Base-by-base conservation (phyloP, 2,888 invertebrate species). In the Rhingia rostrata region DNA sequence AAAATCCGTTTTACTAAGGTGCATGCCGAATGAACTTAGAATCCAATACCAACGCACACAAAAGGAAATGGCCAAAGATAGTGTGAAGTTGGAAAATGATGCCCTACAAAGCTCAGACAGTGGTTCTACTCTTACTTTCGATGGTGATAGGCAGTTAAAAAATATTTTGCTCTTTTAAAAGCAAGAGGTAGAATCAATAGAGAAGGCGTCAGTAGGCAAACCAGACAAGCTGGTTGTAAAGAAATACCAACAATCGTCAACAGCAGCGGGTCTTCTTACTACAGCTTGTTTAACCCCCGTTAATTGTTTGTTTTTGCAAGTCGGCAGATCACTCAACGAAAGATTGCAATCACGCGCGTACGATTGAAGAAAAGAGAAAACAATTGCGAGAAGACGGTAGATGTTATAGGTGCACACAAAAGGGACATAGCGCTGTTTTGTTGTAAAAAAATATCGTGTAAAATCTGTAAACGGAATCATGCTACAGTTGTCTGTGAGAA, bases 81-180 rank as follows among this genome's bases (percentile, higher is more conserved):
- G 0, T 10, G 12, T n/a, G 6, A 37, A n/a, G 39, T 32, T 33
- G 33, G 45, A 45, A 45, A 35, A 54, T 6, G 35, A 10, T 0
- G 41, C 43, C 33, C 22, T 37, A 2, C 6, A 12, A 32, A 12
- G 9, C 4, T 47, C 69, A 3, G 72, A 72, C 37, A 45, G n/a
- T 39, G 22, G 61, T 35, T 72, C 53, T 6, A 72, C 72, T 14
- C 54, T 54, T 14, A 30, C 54, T 3, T 72, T 63, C 37, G 54
- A 63, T 9, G 63, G 73, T 10, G 73, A 63, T 22, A 63, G 54
- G 6, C 63, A 73, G 7, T 43, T 63, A 4, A 54, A 63, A 32
- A 54, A 63, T 6, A 54, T 63, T 9, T 51, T 72, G 10, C 43
- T 12, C 9, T 53, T 72, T 12, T 12, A 39, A 3, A 58, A 69